A percentile compares a stretch with the other conserved stretches of the same genome.
Conservation (phyloP, 2,888 invertebrate species). For the Habroteleia sp. region DNA sequence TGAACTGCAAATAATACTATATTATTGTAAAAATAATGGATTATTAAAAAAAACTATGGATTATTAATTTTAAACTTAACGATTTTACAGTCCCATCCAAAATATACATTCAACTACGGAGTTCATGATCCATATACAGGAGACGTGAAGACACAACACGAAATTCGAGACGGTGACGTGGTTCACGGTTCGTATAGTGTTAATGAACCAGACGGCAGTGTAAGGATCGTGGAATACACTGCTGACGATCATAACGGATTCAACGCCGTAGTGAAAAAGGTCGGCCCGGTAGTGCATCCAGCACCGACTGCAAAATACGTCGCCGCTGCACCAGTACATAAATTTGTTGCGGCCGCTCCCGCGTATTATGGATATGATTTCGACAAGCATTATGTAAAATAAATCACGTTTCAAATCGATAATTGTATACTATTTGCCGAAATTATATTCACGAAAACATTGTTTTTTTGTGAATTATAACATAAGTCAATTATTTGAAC, state of each 20-base stretch:
- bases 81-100: constrained; percentile 74
- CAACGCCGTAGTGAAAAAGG: constrained; percentile 75
- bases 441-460: constrained; percentile 9
- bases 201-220: constrained; percentile 75
- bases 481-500: constrained; percentile 13
- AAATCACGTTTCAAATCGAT: constrained; percentile 28
- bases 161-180: constrained; percentile 74
- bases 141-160: constrained; percentile 75
- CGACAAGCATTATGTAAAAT: constrained; percentile 66
- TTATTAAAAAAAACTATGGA: no score
- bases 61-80: no score
- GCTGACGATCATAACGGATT: constrained; percentile 76
- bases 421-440: constrained; percentile 20
- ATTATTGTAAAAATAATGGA: no score
- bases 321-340: constrained; percentile 63
- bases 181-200: constrained; percentile 74
- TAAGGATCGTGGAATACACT: constrained; percentile 75
- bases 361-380: constrained; percentile 71
- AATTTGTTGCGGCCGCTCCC: constrained; percentile 67
- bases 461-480: constrained; percentile 14
- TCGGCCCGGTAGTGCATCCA: constrained; percentile 74
- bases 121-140: constrained; percentile 76
- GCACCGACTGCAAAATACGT: constrained; percentile 70
- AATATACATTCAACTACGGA: constrained; percentile 74
- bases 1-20: no score